Evolutionary conservation across 2,888 invertebrate species (phyloP).

Genomic region (Hylaea fasciaria): DNA sequence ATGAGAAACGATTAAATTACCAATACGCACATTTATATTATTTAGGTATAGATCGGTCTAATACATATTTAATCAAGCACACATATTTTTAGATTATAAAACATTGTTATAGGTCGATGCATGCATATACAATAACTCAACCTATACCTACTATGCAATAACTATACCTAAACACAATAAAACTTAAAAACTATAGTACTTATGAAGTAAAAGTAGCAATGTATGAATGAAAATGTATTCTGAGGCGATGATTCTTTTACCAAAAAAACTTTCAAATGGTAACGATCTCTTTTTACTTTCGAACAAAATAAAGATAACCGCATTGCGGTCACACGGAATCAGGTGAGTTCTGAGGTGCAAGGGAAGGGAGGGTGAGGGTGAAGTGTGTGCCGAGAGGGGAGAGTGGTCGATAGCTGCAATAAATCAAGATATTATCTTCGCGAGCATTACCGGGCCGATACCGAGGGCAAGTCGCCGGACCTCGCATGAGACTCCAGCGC

Average conservation of each 20-base stretch:
- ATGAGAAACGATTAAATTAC: slow-evolving; percentile 30
- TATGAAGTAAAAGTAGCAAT: too few relatives aligned
- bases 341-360: slow-evolving; percentile 54
- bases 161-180: too few relatives aligned
- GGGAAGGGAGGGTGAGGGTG: slow-evolving; percentile 22
- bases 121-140: too few relatives aligned
- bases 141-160: too few relatives aligned
- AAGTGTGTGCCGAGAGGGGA: slow-evolving; percentile 38
- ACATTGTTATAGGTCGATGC: too few relatives aligned
- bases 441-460: slow-evolving; percentile 74
- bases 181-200: too few relatives aligned
- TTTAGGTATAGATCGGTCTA: slow-evolving; percentile 4
- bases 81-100: background rate
- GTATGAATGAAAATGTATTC: too few relatives aligned
- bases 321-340: slow-evolving; percentile 44
- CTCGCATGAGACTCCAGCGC: slow-evolving; percentile 49
- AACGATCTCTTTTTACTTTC: too few relatives aligned
- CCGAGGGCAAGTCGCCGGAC: slow-evolving; percentile 70
- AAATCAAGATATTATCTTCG: slow-evolving; percentile 82
- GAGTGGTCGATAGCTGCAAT: slow-evolving; percentile 71
- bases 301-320: slow-evolving; percentile 34
- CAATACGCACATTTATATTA: slow-evolving; percentile 35
- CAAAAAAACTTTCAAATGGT: too few relatives aligned
- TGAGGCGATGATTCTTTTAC: too few relatives aligned
- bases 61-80: background rate